phyloP scores from a whole-genome alignment of 2,113 vertebrate genomes.

The Embiotoca jacksoni region DNA sequence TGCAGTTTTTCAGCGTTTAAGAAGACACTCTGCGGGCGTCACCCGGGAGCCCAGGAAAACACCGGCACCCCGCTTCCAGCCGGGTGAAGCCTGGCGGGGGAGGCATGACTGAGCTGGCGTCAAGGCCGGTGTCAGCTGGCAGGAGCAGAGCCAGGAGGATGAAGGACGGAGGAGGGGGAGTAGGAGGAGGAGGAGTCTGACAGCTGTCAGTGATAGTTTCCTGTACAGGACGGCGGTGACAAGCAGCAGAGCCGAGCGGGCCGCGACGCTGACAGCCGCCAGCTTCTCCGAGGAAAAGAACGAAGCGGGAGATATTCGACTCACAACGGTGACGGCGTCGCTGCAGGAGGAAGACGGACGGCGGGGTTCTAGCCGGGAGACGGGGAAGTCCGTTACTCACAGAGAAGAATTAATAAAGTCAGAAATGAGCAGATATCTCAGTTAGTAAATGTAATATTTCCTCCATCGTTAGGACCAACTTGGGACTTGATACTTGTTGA shows the following conservation, averaged over 20 bases:
- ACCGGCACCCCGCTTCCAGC: not conserved
- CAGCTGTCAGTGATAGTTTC: slow-evolving; percentile 64
- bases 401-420: too few species aligned
- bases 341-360: too few species aligned
- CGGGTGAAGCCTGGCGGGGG: slow-evolving; percentile 22
- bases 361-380: too few species aligned
- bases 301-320: too few species aligned
- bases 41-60: too few species aligned
- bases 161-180: slow-evolving; percentile 1
- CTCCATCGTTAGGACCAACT: too few species aligned
- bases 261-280: slow-evolving; percentile 52
- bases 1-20: slow-evolving; percentile 32
- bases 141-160: slow-evolving; percentile 38
- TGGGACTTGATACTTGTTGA: too few species aligned
- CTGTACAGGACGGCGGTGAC: slow-evolving; percentile 54
- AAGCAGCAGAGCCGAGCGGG: slow-evolving; percentile 50
- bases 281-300: slow-evolving; percentile 7
- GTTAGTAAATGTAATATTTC: too few species aligned
- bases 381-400: too few species aligned
- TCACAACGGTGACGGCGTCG: too few species aligned
- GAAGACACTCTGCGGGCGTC: slow-evolving; percentile 6
- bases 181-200: slow-evolving; percentile 17
- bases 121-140: slow-evolving; percentile 21
- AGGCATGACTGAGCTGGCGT: not conserved
- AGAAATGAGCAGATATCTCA: too few species aligned